Conservation (phyloP, 2,888 invertebrate genomes). For the Lottia gigantea region DNA sequence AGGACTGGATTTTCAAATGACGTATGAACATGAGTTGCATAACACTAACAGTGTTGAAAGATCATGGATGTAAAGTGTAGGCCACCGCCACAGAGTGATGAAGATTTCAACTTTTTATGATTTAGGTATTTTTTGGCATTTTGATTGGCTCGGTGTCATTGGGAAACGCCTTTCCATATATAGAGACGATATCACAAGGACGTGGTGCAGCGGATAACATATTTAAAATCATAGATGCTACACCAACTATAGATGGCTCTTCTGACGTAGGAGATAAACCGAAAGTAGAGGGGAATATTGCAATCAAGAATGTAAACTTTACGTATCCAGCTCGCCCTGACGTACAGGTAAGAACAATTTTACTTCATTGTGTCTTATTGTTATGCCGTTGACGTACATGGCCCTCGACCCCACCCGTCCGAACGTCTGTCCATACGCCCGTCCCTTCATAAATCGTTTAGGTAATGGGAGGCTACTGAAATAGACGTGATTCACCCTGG, state of each 20-base stretch:
- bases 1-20: no score
- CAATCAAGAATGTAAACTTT: conserved; percentile 67
- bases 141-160: conserved; percentile 71
- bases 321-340: conserved; percentile 69
- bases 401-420: no score
- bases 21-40: no score
- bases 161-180: conserved; percentile 83
- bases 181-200: conserved; percentile 84
- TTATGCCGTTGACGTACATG: no score
- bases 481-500: no score
- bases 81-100: no score
- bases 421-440: no score
- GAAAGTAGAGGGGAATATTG: conserved; percentile 66
- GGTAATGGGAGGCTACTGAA: no score
- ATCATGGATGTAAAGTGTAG: no score
- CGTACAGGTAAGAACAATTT: conserved; percentile 49
- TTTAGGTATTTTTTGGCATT: conserved; percentile 67
- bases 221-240: conserved; percentile 69
- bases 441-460: no score
- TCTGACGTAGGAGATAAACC: conserved; percentile 67
- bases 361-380: no score
- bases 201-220: conserved; percentile 78
- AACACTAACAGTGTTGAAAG: no score
- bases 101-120: conserved; percentile 7
- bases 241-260: conserved; percentile 70